Conservation (phyloP, 2,888 invertebrate genomes). For the Hybos culiciformis region DNA sequence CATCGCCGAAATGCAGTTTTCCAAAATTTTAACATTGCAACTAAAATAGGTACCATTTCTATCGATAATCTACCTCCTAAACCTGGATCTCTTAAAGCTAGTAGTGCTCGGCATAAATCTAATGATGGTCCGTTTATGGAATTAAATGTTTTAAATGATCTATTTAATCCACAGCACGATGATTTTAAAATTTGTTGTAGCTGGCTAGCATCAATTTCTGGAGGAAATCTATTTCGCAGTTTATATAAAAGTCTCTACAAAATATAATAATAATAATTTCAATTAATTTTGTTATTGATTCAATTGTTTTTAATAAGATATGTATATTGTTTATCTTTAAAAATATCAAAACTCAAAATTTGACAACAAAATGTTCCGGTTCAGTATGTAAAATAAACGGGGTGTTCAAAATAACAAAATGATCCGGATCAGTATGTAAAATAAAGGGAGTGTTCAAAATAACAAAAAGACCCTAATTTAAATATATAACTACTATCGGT, state of each 20-base stretch:
- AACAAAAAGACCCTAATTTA: too few species aligned
- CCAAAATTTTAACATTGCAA: constrained; percentile 52
- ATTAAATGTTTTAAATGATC: constrained; percentile 19
- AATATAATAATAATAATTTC: not conserved
- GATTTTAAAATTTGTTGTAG: constrained; percentile 45
- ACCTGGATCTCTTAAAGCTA: constrained; percentile 52
- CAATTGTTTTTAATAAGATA: too few species aligned
- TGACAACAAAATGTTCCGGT: too few species aligned
- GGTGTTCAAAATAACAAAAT: too few species aligned
- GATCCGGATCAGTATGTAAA: too few species aligned
- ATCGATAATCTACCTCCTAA: constrained; percentile 48
- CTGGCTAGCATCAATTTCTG: constrained; percentile 47
- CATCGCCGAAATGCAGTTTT: constrained; percentile 26
- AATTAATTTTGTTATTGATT: not conserved
- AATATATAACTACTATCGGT: too few species aligned
- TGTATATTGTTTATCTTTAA: too few species aligned
- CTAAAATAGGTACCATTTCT: constrained; percentile 46
- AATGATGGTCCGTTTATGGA: constrained; percentile 36
- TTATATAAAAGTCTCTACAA: constrained; percentile 16
- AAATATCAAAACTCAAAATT: too few species aligned
- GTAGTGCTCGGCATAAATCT: constrained; percentile 52
- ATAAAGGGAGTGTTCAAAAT: too few species aligned
- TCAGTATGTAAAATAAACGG: too few species aligned
- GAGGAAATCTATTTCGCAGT: constrained; percentile 38
- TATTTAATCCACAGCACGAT: constrained; percentile 41